Evolutionary conservation across 1,140 invertebrate genomes (phyloP).

Genomic region (Caenorhabditis inopinata): DNA sequence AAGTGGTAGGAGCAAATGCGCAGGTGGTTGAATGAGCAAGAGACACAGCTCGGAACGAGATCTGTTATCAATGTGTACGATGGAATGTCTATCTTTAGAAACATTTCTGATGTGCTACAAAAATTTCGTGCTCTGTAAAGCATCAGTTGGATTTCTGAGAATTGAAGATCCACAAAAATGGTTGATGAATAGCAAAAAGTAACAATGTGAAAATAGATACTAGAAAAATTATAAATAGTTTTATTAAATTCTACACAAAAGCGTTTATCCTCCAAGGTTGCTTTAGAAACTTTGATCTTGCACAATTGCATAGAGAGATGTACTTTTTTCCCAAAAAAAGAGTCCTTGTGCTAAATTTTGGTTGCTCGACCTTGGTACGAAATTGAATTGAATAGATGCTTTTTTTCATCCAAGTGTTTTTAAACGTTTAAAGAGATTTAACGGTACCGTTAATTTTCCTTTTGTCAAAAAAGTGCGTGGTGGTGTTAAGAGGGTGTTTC

Average conservation of each 20-base stretch:
- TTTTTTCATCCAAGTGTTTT: no score
- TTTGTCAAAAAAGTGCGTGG: not conserved
- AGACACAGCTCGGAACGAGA: not conserved
- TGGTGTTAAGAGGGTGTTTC: not conserved
- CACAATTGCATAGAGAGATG: not conserved
- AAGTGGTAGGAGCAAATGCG: slow-evolving; percentile 8
- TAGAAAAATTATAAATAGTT: no score
- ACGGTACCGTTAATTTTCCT: no score
- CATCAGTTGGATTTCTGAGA: no score
- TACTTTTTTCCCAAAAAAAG: not conserved
- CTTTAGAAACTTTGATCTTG: slow-evolving; percentile 1
- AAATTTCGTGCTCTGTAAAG: no score
- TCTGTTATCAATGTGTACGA: not conserved
- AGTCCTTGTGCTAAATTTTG: not conserved
- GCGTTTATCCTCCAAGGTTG: no score
- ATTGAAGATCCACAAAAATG: no score
- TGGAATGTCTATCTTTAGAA: not conserved
- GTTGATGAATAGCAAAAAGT: no score
- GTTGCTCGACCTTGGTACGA: not conserved
- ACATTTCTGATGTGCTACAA: no score
- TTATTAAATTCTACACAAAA: no score
- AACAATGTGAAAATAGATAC: no score
- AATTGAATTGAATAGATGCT: not conserved
- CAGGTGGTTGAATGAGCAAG: not conserved
- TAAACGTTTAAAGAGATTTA: no score